Evolutionary conservation across 2,888 invertebrate species (phyloP).

Genomic region (Cantharis lateralis): DNA sequence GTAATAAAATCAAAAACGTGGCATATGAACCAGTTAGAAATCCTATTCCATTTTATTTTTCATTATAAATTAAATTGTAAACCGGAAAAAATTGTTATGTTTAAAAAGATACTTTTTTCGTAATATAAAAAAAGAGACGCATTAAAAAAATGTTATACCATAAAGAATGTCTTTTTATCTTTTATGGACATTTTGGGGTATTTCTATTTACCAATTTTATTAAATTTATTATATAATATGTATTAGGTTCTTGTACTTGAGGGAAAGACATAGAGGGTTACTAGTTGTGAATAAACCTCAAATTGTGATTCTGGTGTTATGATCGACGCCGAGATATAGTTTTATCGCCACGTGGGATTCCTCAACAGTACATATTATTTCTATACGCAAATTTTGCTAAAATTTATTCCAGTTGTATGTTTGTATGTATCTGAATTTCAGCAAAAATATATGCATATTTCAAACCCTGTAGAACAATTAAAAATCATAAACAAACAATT

Average conservation of each 20-base stretch:
- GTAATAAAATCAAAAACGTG: no score
- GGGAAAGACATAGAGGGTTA: not conserved
- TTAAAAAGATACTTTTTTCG: not conserved
- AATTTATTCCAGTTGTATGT: not conserved
- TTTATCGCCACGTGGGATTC: not conserved
- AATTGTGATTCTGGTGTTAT: not conserved
- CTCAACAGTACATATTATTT: not conserved
- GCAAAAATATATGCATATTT: not conserved
- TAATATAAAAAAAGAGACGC: not conserved
- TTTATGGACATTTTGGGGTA: not conserved
- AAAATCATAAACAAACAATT: not conserved
- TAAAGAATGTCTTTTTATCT: not conserved
- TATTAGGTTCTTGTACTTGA: not conserved
- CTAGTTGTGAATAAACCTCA: not conserved
- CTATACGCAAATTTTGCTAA: not conserved
- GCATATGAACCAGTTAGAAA: no score
- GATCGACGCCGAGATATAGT: not conserved
- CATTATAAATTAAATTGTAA: no score
- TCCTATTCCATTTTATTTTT: no score
- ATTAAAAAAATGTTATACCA: not conserved
- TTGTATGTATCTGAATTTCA: not conserved
- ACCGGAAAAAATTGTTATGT: not conserved
- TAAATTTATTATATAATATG: not conserved
- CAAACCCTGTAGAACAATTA: not conserved
- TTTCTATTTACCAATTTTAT: not conserved